Evolutionary conservation across 2,888 invertebrate genomes (phyloP).

Genomic region (Oxyteleia sp.): DNA sequence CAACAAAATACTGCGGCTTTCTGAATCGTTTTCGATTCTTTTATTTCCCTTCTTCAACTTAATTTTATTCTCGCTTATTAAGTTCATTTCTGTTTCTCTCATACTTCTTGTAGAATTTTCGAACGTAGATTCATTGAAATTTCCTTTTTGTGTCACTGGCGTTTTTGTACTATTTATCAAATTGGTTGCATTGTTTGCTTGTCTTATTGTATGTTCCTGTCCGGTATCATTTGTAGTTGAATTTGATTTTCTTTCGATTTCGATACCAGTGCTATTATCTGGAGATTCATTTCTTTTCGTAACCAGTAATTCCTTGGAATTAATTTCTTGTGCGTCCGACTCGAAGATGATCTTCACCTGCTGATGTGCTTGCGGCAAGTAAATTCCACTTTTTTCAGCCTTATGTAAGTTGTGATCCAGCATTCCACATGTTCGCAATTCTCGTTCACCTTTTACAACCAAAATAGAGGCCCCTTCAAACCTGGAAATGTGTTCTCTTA

Average conservation of each 20-base stretch:
- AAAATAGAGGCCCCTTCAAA: slow-evolving; percentile 93
- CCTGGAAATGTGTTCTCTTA: too few species aligned
- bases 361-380: slow-evolving; percentile 89
- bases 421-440: slow-evolving; percentile 93
- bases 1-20: slow-evolving; percentile 20
- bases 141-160: background rate
- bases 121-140: background rate
- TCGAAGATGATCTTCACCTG: slow-evolving; percentile 90
- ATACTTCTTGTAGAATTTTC: slow-evolving; percentile 45
- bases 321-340: slow-evolving; percentile 88
- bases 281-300: slow-evolving; percentile 79
- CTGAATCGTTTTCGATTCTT: background rate
- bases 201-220: background rate
- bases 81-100: slow-evolving; percentile 35
- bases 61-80: slow-evolving; percentile 18
- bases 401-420: slow-evolving; percentile 91
- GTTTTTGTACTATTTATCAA: background rate
- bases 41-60: background rate
- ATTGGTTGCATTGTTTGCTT: too few species aligned
- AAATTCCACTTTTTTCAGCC: slow-evolving; percentile 88
- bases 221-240: background rate
- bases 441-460: slow-evolving; percentile 93
- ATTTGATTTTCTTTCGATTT: background rate
- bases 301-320: slow-evolving; percentile 76
- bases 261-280: slow-evolving; percentile 61